phyloP scores from a whole-genome alignment of 2,113 vertebrate genomes.

The Ammodytes dubius region DNA sequence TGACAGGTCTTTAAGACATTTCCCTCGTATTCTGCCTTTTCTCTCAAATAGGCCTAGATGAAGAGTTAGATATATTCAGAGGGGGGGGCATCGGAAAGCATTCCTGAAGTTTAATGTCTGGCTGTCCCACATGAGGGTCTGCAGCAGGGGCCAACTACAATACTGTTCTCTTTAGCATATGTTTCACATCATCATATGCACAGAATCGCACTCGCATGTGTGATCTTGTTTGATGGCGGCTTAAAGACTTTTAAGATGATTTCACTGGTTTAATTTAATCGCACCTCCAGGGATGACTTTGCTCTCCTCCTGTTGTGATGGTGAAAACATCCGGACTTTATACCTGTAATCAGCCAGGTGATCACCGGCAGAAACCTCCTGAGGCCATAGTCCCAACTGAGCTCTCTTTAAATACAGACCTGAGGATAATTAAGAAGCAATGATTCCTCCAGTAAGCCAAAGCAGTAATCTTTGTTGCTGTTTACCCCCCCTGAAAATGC shows the following conservation, averaged over 20 bases:
- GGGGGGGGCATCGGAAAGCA: conserved; percentile 54
- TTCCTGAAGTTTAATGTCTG: conserved; percentile 62
- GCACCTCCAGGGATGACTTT: conserved; percentile 27
- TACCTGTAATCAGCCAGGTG: conserved; percentile 37
- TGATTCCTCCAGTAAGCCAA: conserved; percentile 46
- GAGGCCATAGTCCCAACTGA: conserved; percentile 24
- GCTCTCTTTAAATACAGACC: conserved; percentile 27
- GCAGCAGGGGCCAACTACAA: conserved; percentile 62
- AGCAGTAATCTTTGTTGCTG: conserved; percentile 26
- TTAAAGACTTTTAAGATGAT: conserved; percentile 18
- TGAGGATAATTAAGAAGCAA: conserved; percentile 51
- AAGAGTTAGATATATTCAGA: conserved; percentile 52
- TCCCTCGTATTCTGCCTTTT: conserved; percentile 33
- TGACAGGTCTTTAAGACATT: conserved; percentile 46
- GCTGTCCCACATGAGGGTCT: conserved; percentile 46
- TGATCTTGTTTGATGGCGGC: background rate
- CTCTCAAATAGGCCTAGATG: conserved; percentile 22
- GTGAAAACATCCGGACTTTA: conserved; percentile 51
- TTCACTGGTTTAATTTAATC: conserved; percentile 25
- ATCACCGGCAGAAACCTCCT: conserved; percentile 48
- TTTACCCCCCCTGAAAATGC: conserved; percentile 12
- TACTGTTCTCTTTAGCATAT: conserved; percentile 33
- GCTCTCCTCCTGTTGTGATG: conserved; percentile 28
- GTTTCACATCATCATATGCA: conserved; percentile 37
- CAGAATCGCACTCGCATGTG: conserved; percentile 30